Evolutionary conservation across 2,888 invertebrate species (phyloP).

Genomic region (Ctenicera cuprea): DNA sequence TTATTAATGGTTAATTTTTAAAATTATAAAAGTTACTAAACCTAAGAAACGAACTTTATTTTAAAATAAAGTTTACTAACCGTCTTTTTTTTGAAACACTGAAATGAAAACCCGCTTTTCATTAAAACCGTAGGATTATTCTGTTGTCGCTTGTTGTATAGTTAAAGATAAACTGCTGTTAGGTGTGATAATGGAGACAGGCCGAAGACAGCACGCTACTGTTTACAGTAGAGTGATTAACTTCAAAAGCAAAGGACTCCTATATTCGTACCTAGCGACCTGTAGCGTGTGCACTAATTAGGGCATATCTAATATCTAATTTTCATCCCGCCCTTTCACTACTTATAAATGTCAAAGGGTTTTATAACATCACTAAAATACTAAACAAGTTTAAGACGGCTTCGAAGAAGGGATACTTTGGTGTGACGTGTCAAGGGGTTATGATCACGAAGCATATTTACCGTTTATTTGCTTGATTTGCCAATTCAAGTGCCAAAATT

Average conservation of each 20-base stretch:
- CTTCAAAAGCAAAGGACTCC: constrained; percentile 51
- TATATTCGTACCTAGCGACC: constrained; percentile 50
- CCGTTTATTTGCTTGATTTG: constrained; percentile 38
- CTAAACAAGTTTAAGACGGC: constrained; percentile 6
- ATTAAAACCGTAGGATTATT: background rate
- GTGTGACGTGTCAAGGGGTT: background rate
- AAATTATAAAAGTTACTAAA: too few relatives aligned
- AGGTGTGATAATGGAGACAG: constrained; percentile 41
- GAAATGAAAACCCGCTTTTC: too few relatives aligned
- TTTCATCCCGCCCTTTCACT: constrained; percentile 38
- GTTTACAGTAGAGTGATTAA: constrained; percentile 50
- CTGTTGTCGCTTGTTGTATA: background rate
- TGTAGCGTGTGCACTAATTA: constrained; percentile 50
- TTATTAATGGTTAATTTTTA: too few relatives aligned
- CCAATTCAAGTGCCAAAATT: constrained; percentile 39
- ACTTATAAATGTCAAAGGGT: constrained; percentile 47
- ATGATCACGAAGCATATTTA: constrained; percentile 11
- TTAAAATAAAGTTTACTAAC: too few relatives aligned
- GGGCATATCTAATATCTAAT: constrained; percentile 51
- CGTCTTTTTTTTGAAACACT: too few relatives aligned
- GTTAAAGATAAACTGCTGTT: constrained; percentile 35
- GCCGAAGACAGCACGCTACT: constrained; percentile 41
- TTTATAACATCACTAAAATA: constrained; percentile 7
- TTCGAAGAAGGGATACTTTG: too few relatives aligned
- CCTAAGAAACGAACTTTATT: too few relatives aligned